Evolutionary conservation across 2,113 vertebrate genomes (phyloP).

Genomic region (Tetraodon nigroviridis): DNA sequence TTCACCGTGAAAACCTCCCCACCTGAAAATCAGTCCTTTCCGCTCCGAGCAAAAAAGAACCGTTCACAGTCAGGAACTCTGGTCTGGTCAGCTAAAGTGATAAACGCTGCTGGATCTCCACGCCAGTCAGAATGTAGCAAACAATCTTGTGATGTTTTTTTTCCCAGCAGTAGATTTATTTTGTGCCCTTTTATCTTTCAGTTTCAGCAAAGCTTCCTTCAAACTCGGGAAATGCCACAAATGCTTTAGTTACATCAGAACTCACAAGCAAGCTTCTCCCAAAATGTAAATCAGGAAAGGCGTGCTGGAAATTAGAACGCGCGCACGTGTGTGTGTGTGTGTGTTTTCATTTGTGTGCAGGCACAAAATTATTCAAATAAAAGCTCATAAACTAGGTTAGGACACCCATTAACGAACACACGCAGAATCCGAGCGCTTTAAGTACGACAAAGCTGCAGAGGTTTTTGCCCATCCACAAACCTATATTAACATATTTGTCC

Average conservation of each 20-base stretch:
- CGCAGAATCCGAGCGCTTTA: background rate
- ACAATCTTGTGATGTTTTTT: constrained; percentile 13
- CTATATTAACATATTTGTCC: constrained; percentile 6
- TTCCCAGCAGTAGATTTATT: constrained; percentile 3
- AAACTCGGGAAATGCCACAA: constrained; percentile 1
- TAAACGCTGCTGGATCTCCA: background rate
- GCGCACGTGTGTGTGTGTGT: too few species aligned
- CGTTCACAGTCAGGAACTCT: constrained; percentile 6
- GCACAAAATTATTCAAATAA: constrained; percentile 23
- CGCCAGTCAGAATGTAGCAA: constrained; percentile 3
- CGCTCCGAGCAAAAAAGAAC: constrained; percentile 10
- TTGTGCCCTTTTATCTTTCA: constrained; percentile 19
- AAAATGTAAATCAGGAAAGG: constrained; percentile 19
- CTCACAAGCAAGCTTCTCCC: constrained; percentile 8
- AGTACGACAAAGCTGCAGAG: background rate
- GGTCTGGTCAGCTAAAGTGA: constrained; percentile 21
- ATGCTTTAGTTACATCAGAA: constrained; percentile 15
- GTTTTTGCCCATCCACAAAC: background rate
- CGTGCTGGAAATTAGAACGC: constrained; percentile 1
- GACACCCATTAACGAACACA: constrained; percentile 10
- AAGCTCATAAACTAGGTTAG: constrained; percentile 14
- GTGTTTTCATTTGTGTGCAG: background rate
- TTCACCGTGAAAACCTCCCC: constrained; percentile 21
- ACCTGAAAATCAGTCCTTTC: constrained; percentile 31
- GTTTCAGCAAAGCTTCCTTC: constrained; percentile 7